Conservation (phyloP, 2,113 vertebrate genomes). For the Columba livia region DNA sequence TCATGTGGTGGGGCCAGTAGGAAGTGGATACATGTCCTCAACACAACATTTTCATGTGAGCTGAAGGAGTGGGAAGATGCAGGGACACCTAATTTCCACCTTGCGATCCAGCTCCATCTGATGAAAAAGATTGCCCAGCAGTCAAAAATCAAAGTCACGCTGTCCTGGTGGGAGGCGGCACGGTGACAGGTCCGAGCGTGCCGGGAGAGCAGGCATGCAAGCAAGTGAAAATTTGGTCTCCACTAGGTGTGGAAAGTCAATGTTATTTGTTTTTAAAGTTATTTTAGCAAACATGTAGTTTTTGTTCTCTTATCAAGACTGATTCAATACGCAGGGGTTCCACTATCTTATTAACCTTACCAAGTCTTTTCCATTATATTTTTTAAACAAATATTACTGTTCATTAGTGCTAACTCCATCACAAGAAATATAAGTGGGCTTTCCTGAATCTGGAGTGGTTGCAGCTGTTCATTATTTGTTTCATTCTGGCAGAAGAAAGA, state of each 20-base stretch:
- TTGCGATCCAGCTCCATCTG: conserved; percentile 78
- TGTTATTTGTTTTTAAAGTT: conserved; percentile 70
- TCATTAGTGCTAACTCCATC: conserved; percentile 30
- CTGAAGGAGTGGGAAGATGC: conserved; percentile 72
- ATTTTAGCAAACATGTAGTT: conserved; percentile 65
- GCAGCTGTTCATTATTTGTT: background rate
- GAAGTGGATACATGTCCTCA: conserved; percentile 44
- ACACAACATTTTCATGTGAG: conserved; percentile 65
- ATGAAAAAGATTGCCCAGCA: conserved; percentile 86
- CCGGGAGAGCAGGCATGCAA: conserved; percentile 68
- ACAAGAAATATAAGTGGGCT: background rate
- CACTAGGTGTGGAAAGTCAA: conserved; percentile 75
- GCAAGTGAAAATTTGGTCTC: conserved; percentile 80
- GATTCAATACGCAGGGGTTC: conserved; percentile 19
- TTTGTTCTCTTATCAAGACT: conserved; percentile 29
- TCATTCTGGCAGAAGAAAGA: background rate
- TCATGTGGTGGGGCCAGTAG: conserved; percentile 27
- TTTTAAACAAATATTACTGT: background rate
- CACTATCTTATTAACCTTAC: conserved; percentile 49
- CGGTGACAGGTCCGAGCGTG: conserved; percentile 73
- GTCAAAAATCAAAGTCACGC: conserved; percentile 78
- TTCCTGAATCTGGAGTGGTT: background rate
- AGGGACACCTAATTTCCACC: conserved; percentile 88
- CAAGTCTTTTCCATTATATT: background rate
- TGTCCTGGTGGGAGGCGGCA: conserved; percentile 65